These are phyloP conservation scores for Conger conger DNA, from an alignment of 2,113 vertebrate species.

Conservation along the genomic window DNA sequence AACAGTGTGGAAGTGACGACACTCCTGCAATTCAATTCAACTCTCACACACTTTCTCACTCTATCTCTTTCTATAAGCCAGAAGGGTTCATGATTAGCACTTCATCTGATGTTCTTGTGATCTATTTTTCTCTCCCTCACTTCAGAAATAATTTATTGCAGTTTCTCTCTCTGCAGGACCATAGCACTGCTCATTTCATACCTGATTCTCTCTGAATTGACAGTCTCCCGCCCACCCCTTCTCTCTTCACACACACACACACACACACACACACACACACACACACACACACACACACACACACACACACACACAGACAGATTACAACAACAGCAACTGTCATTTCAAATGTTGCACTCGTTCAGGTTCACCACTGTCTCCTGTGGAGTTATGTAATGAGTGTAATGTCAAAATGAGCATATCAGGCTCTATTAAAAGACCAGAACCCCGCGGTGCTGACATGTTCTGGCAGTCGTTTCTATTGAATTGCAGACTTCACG, in stretches of 20 bases:
- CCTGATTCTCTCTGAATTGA: background rate
- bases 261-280: too few species aligned
- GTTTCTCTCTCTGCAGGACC: background rate
- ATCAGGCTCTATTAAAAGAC: background rate
- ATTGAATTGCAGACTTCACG: background rate
- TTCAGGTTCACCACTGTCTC: background rate
- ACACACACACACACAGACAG: too few species aligned
- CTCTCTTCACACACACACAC: background rate
- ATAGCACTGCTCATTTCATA: background rate
- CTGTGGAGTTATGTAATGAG: background rate
- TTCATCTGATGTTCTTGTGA: too few species aligned
- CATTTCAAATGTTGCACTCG: background rate
- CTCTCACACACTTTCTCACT: too few species aligned
- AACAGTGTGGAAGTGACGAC: too few species aligned
- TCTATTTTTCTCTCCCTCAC: constrained; percentile 2
- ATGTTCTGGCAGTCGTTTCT: background rate
- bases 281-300: too few species aligned
- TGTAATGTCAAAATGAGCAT: background rate
- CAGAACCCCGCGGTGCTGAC: background rate
- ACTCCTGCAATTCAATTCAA: too few species aligned
- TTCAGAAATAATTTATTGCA: background rate
- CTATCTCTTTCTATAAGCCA: too few species aligned
- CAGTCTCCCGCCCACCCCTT: too few species aligned
- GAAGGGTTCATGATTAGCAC: too few species aligned
- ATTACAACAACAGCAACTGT: background rate